Base-by-base conservation (phyloP, 2,888 invertebrate genomes). In the Aphrophora alni region DNA sequence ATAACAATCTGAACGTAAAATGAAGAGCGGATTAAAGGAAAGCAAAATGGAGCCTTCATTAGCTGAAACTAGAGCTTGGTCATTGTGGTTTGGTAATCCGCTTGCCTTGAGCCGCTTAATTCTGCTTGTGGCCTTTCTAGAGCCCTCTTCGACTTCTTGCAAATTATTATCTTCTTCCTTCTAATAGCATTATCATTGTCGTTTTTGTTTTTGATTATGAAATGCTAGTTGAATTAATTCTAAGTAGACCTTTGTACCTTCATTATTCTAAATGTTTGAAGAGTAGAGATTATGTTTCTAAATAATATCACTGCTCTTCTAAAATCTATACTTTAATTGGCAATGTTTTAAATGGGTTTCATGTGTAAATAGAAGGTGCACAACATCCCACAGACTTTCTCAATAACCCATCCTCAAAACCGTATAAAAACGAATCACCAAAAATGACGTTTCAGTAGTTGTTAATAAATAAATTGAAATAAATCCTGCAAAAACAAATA, bases 21-120 rank as follows among this genome's bases (percentile, higher is more conserved):
- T 59, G 59, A 21, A 59, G 14, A 21, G 5, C 1, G 59, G 59
- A 59, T 59, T 59, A 59, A 59, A 59, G 4, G 59, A 21, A 59
- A 59, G 59, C 59, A 59, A 59, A 59, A 59, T 59, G 59, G 59
- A 59, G 59, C 12, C 59, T 59, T 59, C 59, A 59, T 59, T 59
- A 59, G 59, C 59, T 59, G 59, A 21, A 59, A 59, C 59, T 21
- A 21, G 2, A 21, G 59, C 21, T 21, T 59, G 59, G 59, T 59
- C 59, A 21, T 59, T 59, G 59, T 14, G 59, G 59, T n/a, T 21
- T 59, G 59, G 59, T 59, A 59, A 59, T 59, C 59, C 21, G 59
- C 59, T 59, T 59, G 59, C 59, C 21, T 21, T 59, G 59, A 59
- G 59, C 59, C 59, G 59, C 59, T 59, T 59, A 59, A 59, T 59